phyloP scores from a whole-genome alignment of 2,888 invertebrate species.

The Nephrotoma appendiculata region DNA sequence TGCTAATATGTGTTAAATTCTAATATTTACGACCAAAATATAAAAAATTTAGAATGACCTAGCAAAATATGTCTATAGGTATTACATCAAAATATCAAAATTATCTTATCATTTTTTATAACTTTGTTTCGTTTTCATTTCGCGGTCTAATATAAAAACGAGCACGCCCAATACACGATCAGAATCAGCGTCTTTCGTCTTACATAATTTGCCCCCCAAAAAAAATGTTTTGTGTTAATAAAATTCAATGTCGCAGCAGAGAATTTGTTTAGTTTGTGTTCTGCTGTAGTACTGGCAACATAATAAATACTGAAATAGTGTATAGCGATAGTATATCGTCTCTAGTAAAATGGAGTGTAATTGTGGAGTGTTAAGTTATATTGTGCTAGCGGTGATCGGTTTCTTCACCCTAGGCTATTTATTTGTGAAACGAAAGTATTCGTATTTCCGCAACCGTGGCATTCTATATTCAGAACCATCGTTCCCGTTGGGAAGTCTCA shows the following conservation, averaged over 20 bases:
- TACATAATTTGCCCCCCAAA: background rate
- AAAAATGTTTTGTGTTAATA: background rate
- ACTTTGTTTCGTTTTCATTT: background rate
- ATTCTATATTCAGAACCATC: constrained; percentile 13
- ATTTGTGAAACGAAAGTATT: background rate
- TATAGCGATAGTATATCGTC: background rate
- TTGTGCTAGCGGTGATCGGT: background rate
- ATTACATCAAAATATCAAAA: background rate
- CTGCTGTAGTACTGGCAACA: background rate
- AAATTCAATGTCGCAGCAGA: background rate
- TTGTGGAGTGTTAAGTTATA: background rate
- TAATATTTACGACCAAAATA: too few species aligned
- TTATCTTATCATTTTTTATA: background rate
- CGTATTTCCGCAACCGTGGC: background rate
- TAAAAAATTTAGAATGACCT: background rate
- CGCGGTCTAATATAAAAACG: background rate
- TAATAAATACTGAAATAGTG: background rate
- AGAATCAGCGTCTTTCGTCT: background rate
- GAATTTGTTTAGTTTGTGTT: background rate
- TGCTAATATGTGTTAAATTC: too few species aligned
- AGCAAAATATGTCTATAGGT: background rate
- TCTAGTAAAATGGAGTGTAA: background rate
- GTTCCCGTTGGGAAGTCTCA: constrained; percentile 18
- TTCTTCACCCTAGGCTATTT: background rate
- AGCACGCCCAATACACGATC: background rate